phyloP scores from a whole-genome alignment of 2,113 vertebrate genomes.

The Prochilodus magdalenae region DNA sequence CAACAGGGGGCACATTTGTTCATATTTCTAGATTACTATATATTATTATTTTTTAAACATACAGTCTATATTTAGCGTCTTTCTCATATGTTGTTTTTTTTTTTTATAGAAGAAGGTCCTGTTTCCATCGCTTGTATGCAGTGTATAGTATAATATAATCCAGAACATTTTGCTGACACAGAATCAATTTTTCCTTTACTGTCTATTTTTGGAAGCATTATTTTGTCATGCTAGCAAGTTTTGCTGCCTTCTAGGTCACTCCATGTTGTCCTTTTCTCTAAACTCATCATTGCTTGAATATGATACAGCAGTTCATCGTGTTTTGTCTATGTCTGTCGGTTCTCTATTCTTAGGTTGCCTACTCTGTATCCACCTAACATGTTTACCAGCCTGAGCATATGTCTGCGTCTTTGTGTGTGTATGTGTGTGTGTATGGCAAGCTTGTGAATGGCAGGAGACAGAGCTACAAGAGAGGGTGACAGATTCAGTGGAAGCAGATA shows the following conservation, averaged over 20 bases:
- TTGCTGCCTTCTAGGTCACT: not conserved
- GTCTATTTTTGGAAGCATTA: not conserved
- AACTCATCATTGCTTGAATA: not conserved
- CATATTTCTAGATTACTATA: conserved; percentile 15
- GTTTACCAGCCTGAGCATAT: not conserved
- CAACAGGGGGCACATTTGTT: not conserved
- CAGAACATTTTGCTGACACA: not conserved
- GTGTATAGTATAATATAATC: not conserved
- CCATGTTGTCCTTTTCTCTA: not conserved
- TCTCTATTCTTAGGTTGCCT: not conserved
- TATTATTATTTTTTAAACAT: not conserved
- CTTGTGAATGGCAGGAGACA: conserved; percentile 36
- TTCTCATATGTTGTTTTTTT: not conserved
- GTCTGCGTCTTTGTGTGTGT: not conserved
- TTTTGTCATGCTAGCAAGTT: conserved; percentile 4
- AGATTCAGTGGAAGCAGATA: conserved; percentile 4
- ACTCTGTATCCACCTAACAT: not conserved
- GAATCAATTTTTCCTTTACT: not conserved
- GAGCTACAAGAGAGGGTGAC: not conserved
- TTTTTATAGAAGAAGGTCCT: not conserved
- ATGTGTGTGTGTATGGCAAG: not conserved
- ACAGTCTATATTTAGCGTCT: not conserved
- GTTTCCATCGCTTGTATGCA: not conserved
- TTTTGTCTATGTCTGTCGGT: not conserved
- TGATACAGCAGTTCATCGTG: not conserved